Base-by-base conservation (phyloP, 2,113 vertebrate species). In the Perognathus longimembris region DNA sequence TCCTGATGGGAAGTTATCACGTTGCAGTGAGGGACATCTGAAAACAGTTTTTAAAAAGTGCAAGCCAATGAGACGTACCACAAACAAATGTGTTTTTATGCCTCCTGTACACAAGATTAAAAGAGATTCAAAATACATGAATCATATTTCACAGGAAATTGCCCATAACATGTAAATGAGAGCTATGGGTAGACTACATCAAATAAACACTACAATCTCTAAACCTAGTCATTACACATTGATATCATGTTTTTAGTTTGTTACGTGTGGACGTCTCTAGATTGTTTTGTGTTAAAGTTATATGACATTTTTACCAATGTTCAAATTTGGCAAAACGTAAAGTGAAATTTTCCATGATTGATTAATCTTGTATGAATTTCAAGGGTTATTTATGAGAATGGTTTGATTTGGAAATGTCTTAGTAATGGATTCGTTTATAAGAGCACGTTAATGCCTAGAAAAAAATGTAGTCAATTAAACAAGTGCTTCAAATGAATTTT, bases 331-430 rank as follows among this genome's bases (percentile, higher is more conserved):
- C 78, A 96, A 95, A 87, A 77, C 63, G 73, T 95, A 90, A 95
- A 90, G 45, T 73, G 66, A 89, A 93, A 83, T 92, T 89, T 96
- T 95, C 85, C 45, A 90, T 78, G 84, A 95, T 92, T 95, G 95
- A 94, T 95, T 95, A 95, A 95, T 80, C 63, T 63, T 92, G 92
- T 81, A 93, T 95, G 92, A 86, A 94, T 93, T 94, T 85, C 79
- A 84, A 92, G 67, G 24, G 83, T 87, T 80, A 79, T 95, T 96
- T 96, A 93, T 95, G 77, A 95, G 90, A 92, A 93, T 54, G 26
- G 24, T 66, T 86, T 95, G 45, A 92, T 90, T 95, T 92, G 42
- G 83, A 94, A 96, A 34, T 4, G 76, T 92, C n/a, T 32, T 83
- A 90, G 40, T 78, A 69, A 81, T 89, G 36, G 21, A 95, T 90